Base-by-base conservation (phyloP, 2,888 invertebrate species). In the Dione vanillae region DNA sequence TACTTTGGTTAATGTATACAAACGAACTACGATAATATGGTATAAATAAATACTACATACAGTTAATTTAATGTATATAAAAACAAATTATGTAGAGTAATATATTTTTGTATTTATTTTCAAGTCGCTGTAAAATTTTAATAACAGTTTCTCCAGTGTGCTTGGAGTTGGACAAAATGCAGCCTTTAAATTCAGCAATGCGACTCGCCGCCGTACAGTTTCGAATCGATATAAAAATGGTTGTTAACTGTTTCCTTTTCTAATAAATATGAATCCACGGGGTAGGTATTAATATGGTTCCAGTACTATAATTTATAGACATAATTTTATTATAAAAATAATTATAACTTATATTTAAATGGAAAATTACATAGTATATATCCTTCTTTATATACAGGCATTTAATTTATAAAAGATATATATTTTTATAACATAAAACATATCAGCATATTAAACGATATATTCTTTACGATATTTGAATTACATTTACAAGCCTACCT, bases 401-500 rank as follows among this genome's bases (percentile, higher is more conserved):
- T 16, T 27, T 1, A 27, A 14, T 12, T 27, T 14, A 52, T 27
- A 14, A 35, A 1, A 59, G 14, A 16, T 59, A 19, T 43, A 43
- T 43, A 20, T 27, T 11, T 43, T n/a, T 61, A 43, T 3, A 54
- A 27, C n/a, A 43, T 43, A 43, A 59, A 19, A 9, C 27, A 43
- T 41, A 20, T 14, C 19, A n/a, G 20, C 5, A 14, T 2, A 37
- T 16, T n/a, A 37, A 9, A 59, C 19, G 20, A 14, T 37, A 40
- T 51, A 19, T 51, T 40, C 14, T 64, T 14, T 52, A 52, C 54
- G 56, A 51, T 52, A 61, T 19, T 59, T 37, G 10, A 70, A 58
- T 70, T 12, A 52, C 56, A 14, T 41, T 70, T 72, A 51, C 56
- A 67, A 64, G 40, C 72, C n/a, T n/a, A 73, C 45, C 69, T 70